Conservation (phyloP, 2,888 invertebrate genomes). For the Yponomeuta sedellus region DNA sequence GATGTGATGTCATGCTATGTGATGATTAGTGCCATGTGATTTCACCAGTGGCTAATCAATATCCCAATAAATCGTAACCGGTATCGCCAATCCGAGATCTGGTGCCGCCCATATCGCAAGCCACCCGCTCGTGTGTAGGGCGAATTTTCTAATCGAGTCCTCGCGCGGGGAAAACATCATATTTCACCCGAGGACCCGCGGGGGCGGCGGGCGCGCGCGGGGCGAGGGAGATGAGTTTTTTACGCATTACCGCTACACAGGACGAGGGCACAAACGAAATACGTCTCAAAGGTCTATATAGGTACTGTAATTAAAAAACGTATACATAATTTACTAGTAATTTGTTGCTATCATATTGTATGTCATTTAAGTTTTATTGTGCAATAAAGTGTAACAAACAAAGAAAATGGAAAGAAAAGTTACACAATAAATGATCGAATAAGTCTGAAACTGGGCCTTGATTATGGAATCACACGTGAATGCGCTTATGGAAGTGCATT, state of each 20-base stretch:
- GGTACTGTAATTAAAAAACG: too few species aligned
- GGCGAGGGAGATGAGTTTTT: conserved; percentile 71
- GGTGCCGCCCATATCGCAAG: conserved; percentile 25
- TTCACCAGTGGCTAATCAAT: neutral
- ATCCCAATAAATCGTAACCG: neutral
- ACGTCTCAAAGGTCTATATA: neutral
- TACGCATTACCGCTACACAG: conserved; percentile 73
- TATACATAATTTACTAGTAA: too few species aligned
- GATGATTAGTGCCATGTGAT: too few species aligned
- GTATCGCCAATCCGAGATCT: neutral
- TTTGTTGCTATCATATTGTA: too few species aligned
- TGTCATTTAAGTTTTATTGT: too few species aligned
- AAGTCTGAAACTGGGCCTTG: too few species aligned
- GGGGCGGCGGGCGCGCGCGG: conserved; percentile 30
- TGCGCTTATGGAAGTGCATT: too few species aligned
- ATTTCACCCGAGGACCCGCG: conserved; percentile 58
- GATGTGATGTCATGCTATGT: too few species aligned
- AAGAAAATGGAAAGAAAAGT: too few species aligned
- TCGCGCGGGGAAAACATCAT: conserved; percentile 71
- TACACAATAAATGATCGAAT: too few species aligned
- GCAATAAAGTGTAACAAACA: too few species aligned
- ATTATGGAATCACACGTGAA: too few species aligned
- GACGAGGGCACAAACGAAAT: neutral
- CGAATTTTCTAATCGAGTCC: conserved; percentile 75
- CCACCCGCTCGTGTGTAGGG: conserved; percentile 19